Base-by-base conservation (phyloP, 2,113 vertebrate species). In the Ophthalmolycus amberensis region DNA sequence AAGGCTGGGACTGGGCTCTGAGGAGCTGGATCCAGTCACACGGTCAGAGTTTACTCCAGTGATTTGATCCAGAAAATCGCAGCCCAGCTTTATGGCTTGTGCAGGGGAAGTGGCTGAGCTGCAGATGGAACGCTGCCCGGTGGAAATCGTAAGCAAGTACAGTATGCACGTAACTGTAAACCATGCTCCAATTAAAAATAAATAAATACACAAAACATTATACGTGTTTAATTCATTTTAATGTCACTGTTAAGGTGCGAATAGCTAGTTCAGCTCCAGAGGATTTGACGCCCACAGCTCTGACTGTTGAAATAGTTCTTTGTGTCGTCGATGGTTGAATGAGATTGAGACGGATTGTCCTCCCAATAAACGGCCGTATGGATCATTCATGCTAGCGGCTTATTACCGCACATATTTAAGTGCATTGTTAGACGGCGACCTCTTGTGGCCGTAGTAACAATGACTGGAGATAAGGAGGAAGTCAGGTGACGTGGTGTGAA, bases 41-140 rank as follows among this genome's bases (percentile, higher is more conserved):
- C 76, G 37, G 50, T 25, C 64, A 48, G 63, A 80, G 81, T 80
- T 85, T 75, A 69, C 74, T 74, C 62, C 77, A 1, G 75, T 82
- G 88, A 88, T 86, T 71, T 37, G 63, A 62, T 85, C 77, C 80
- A 88, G 90, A 86, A 80, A 82, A 74, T 71, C 6, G 4, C 59
- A 68, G 27, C 22, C 25, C 7, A 22, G 25, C 44, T 60, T 80
- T 71, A 77, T 83, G 80, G 80, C 83, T 71, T n/a, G 7, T 60
- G 74, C 69, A 70, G 69, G 14, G 81, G 81, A 89, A 84, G 80
- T 67, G 75, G 77, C 69, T 32, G 74, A 75, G 73, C 65, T 71
- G 74, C n/a, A 78, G 80, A 80, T 85, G 80, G 77, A 85, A 52
- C n/a, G 5, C 12, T 16, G 77, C 82, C 66, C 74, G 79, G 50